Conservation (phyloP, 1,140 invertebrate species). For the Nebria ingens region DNA sequence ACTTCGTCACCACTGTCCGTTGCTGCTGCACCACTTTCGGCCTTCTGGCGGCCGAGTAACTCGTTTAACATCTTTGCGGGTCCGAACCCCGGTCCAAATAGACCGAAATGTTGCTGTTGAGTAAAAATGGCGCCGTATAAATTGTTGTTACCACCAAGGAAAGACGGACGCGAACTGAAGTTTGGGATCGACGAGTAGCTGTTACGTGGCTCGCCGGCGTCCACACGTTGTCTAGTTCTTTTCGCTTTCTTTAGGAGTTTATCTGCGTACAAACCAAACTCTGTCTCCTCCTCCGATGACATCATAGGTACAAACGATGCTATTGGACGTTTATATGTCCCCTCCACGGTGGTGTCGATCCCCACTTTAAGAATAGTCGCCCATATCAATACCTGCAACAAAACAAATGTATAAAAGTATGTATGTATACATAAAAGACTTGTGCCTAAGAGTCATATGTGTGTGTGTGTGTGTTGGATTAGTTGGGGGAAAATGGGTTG, state of each 20-base stretch:
- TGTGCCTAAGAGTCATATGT: no score
- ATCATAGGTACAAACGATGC: conserved; percentile 66
- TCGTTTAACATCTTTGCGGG: conserved; percentile 72
- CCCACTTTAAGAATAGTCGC: conserved; percentile 37
- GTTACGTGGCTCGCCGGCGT: conserved; percentile 87
- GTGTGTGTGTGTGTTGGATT: no score
- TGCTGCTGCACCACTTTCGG: conserved; percentile 29
- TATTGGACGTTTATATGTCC: conserved; percentile 48
- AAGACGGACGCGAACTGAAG: conserved; percentile 71
- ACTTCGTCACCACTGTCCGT: conserved; percentile 35
- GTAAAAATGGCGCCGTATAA: conserved; percentile 73
- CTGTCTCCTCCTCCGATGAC: conserved; percentile 88
- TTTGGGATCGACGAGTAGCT: conserved; percentile 81
- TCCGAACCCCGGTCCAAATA: conserved; percentile 60
- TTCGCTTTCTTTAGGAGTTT: conserved; percentile 80
- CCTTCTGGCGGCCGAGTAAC: conserved; percentile 60
- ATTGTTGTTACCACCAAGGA: conserved; percentile 59
- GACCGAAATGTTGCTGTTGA: conserved; percentile 62
- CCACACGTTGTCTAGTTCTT: conserved; percentile 85
- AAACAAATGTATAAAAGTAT: conserved; percentile 12
- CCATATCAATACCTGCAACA: conserved; percentile 37
- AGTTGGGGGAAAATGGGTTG: no score
- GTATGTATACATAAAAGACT: conserved; percentile 7
- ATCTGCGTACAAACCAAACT: conserved; percentile 80
- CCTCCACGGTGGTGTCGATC: conserved; percentile 31